Evolutionary conservation across 2,113 vertebrate species (phyloP), one percentile per base, ranked within the genome.

Genomic region (Chascanopsetta lugubris): DNA sequence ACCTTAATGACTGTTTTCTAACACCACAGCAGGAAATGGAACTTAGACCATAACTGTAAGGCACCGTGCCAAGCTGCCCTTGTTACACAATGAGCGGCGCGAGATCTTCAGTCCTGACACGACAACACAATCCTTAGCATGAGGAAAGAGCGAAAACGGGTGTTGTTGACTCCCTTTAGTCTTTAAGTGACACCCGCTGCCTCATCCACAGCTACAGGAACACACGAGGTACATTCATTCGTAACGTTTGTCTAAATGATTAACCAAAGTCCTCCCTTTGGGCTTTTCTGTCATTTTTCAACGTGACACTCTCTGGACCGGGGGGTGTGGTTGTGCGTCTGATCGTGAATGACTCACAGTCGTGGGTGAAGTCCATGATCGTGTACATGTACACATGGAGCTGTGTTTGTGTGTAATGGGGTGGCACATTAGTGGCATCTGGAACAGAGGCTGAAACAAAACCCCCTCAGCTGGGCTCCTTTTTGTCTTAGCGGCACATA

Each of bases 401-500:
- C 36, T 69, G 36, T 81, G 49, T 83, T 3, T 4, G 20, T 71
- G 80, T 59, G 40, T 85, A 85, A 87, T 85, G 72, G 53, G 46
- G 50, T 69, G 83, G 71, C 54, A 79, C 77, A 70, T 60, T 56
- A n/a, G 36, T 34, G 62, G 61, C 84, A 80, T 84, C 78, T 85
- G 82, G 76, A 84, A 58, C 42, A 22, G 25, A 8, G 47, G 24
- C 70, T 46, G 32, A 57, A 78, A 74, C 74, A 57, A 61, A 68
- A 63, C 32, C 22, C 32, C 22, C 32, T 82, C 77, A 81, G 53
- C 66, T 61, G 73, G 63, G 57, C 20, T 58, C 69, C n/a, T n/a
- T 68, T 76, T 80, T 82, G 79, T 77, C 69, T 81, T 56, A 74
- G 47, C 67, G 7, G 63, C 64, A 10, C 85, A 81, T 73, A 83